Percentiles rank a stretch among this genome's conserved stretches.
Evolutionary conservation across 53 echinoderm and acorn worm genomes (phyloP).

Genomic region (Echinarachnius parma): DNA sequence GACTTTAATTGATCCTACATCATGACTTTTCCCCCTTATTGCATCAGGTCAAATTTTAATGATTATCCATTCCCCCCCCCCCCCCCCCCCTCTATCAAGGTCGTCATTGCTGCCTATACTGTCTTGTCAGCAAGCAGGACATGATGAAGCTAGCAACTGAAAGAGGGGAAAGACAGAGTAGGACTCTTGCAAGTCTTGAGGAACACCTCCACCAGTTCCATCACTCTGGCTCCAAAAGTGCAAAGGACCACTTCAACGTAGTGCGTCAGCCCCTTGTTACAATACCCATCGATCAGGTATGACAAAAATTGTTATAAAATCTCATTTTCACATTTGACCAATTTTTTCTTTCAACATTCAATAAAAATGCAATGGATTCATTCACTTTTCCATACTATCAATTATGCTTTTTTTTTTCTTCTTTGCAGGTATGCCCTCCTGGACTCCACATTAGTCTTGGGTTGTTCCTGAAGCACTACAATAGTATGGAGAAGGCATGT

Average conservation of each 20-base stretch:
- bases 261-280: not conserved
- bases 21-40: not conserved
- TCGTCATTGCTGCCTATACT: slow-evolving; percentile 25
- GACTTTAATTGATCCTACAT: too few relatives aligned
- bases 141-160: not conserved
- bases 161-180: not conserved
- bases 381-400: too few relatives aligned
- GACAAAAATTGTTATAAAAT: not conserved
- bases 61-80: too few relatives aligned
- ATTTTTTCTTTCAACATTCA: slow-evolving; percentile 13
- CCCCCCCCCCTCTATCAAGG: not conserved
- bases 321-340: not conserved
- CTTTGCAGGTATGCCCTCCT: slow-evolving; percentile 32
- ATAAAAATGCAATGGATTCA: slow-evolving; percentile 4
- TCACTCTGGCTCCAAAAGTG: not conserved
- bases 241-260: slow-evolving; percentile 1
- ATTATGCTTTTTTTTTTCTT: too few relatives aligned
- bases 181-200: not conserved
- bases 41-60: too few relatives aligned
- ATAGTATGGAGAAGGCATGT: slow-evolving; percentile 8
- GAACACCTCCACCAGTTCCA: not conserved
- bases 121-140: slow-evolving; percentile 5
- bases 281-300: slow-evolving; percentile 12
- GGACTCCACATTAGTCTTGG: slow-evolving; percentile 25
- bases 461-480: slow-evolving; percentile 18